Percentiles rank a stretch among this genome's conserved stretches.
These are phyloP conservation scores for Girardinus metallicus DNA, from an alignment of 2,797 vertebrate species.

Conservation along the genomic window DNA sequence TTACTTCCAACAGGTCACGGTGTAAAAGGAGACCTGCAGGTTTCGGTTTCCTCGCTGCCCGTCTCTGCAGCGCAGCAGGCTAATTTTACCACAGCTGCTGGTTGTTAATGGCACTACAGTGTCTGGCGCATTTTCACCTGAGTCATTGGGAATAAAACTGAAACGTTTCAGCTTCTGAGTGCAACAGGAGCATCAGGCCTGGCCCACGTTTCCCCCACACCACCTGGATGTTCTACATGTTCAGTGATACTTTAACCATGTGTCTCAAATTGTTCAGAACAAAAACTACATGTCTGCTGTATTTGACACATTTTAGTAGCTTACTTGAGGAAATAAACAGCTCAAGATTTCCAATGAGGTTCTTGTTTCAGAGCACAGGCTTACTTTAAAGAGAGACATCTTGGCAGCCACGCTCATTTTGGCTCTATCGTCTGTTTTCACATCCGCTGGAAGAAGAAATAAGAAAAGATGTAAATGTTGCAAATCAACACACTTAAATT, in stretches of 20 bases:
- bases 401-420: conserved; percentile 87
- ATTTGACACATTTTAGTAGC: not conserved
- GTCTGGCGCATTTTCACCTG: conserved; percentile 59
- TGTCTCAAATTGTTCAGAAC: conserved; percentile 6
- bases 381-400: conserved; percentile 88
- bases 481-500: not conserved
- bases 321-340: conserved; percentile 14
- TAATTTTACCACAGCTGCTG: conserved; percentile 73
- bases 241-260: conserved; percentile 40
- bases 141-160: conserved; percentile 22
- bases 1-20: conserved; percentile 60
- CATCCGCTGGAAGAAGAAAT: conserved; percentile 68
- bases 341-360: conserved; percentile 21
- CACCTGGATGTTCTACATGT: conserved; percentile 41
- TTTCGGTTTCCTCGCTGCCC: conserved; percentile 69
- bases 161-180: not conserved
- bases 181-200: not conserved
- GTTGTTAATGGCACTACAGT: conserved; percentile 49
- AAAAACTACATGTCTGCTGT: not conserved
- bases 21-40: conserved; percentile 73
- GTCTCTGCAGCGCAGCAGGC: conserved; percentile 48
- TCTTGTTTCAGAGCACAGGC: conserved; percentile 48
- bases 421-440: conserved; percentile 83
- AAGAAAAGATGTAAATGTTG: conserved; percentile 18
- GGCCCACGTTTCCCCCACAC: conserved; percentile 21